phyloP scores from a whole-genome alignment of 2,888 invertebrate genomes.

The Drosophila meridiana region DNA sequence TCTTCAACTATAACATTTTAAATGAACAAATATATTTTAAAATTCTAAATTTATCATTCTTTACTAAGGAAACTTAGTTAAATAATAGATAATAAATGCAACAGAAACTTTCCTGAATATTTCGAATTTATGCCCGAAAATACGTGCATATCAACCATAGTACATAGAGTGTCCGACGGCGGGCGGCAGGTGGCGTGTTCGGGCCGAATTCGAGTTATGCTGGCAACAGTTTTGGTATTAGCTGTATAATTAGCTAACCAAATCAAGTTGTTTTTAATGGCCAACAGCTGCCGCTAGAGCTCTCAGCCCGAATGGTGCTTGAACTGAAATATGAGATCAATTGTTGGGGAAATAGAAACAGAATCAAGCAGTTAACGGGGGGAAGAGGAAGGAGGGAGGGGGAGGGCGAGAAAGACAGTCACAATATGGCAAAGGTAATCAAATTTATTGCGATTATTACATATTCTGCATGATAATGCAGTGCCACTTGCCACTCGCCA shows the following conservation, averaged over 20 bases:
- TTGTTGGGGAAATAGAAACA: neutral
- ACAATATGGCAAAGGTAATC: constrained; percentile 50
- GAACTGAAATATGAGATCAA: neutral
- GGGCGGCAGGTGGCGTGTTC: neutral
- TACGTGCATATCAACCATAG: neutral
- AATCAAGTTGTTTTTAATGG: constrained; percentile 21
- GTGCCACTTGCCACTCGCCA: constrained; percentile 10
- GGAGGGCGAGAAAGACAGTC: neutral
- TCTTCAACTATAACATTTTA: no score
- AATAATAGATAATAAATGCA: no score
- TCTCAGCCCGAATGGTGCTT: neutral
- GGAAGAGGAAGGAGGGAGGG: neutral
- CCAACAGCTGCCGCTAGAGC: neutral
- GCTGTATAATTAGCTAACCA: constrained; percentile 41
- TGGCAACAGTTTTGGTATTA: constrained; percentile 21
- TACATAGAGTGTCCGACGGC: neutral
- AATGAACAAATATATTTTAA: no score
- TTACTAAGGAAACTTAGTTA: no score
- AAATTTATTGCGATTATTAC: constrained; percentile 58
- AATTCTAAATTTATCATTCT: no score
- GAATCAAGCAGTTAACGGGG: neutral
- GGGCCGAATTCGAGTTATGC: constrained; percentile 3
- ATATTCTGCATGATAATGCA: constrained; percentile 62
- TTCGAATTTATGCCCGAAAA: neutral
- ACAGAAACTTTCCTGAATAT: no score